Evolutionary conservation across 2,888 invertebrate genomes (phyloP).

Genomic region (Caenorhabditis sp.): DNA sequence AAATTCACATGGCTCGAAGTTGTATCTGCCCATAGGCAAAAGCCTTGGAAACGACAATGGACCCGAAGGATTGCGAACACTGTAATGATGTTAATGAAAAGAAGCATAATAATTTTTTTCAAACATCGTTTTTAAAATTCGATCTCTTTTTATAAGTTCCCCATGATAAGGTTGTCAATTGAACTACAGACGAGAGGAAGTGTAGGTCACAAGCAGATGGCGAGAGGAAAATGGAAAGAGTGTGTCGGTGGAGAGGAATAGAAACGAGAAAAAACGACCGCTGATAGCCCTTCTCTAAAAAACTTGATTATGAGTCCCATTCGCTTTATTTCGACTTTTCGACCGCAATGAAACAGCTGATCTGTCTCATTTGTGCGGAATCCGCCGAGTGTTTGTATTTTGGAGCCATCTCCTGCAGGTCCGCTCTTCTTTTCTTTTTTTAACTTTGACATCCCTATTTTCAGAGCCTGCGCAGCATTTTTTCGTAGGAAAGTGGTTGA

Average conservation of each 20-base stretch:
- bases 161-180: neutral
- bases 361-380: constrained; percentile 6
- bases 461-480: constrained; percentile 24
- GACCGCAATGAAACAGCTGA: constrained; percentile 2
- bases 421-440: too few species aligned
- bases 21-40: constrained; percentile 5
- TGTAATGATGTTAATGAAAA: too few species aligned
- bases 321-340: neutral
- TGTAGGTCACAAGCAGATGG: constrained; percentile 21
- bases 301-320: constrained; percentile 13
- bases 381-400: constrained; percentile 10
- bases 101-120: too few species aligned
- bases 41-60: neutral
- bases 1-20: neutral
- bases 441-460: too few species aligned
- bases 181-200: constrained; percentile 1
- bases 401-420: constrained; percentile 16
- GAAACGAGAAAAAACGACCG: neutral
- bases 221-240: constrained; percentile 6
- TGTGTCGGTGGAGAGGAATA: neutral
- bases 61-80: neutral
- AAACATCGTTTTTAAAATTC: too few species aligned
- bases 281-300: neutral
- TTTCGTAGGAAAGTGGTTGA: constrained; percentile 19
- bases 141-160: constrained; percentile 8